Evolutionary conservation across 1,140 invertebrate species (phyloP).

Genomic region (Zaprionus ornatus): DNA sequence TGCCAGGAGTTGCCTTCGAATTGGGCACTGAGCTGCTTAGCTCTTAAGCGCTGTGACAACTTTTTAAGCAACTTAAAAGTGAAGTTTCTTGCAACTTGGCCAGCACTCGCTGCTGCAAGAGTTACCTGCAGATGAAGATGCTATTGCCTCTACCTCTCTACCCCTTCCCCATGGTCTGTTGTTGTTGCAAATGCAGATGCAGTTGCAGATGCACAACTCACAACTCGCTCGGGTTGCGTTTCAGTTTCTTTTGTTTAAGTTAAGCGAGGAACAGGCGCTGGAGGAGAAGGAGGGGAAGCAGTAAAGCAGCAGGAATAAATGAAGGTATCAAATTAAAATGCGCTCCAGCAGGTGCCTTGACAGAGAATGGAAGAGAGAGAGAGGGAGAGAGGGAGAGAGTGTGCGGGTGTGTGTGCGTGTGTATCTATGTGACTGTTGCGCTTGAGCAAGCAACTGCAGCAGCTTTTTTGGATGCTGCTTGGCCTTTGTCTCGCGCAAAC

Average conservation of each 20-base stretch:
- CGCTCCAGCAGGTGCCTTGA: conserved; percentile 36
- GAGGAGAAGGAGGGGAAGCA: neutral
- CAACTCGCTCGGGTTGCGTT: conserved; percentile 16
- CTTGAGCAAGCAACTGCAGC: conserved; percentile 59
- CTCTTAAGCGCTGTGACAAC: conserved; percentile 77
- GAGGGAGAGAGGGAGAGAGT: conserved; percentile 6
- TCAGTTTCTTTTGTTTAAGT: conserved; percentile 72
- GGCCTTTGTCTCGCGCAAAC: conserved; percentile 56
- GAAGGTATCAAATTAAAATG: conserved; percentile 81
- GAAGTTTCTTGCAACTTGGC: conserved; percentile 54
- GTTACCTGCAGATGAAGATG: conserved; percentile 63
- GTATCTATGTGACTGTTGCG: conserved; percentile 60
- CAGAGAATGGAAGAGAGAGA: conserved; percentile 6
- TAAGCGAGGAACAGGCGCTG: conserved; percentile 31
- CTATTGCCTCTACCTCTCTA: neutral
- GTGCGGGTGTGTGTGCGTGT: conserved; percentile 6
- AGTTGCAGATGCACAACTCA: conserved; percentile 11
- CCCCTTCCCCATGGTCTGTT: neutral
- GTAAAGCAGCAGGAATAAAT: conserved; percentile 48
- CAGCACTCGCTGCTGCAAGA: conserved; percentile 33
- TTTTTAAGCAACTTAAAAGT: conserved; percentile 78
- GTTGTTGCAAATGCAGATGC: neutral
- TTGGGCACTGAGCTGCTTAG: conserved; percentile 63
- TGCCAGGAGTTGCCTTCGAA: conserved; percentile 30
- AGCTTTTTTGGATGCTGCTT: conserved; percentile 51